Conservation (phyloP, 2,888 invertebrate species). For the Drepanosiphum platanoidis region DNA sequence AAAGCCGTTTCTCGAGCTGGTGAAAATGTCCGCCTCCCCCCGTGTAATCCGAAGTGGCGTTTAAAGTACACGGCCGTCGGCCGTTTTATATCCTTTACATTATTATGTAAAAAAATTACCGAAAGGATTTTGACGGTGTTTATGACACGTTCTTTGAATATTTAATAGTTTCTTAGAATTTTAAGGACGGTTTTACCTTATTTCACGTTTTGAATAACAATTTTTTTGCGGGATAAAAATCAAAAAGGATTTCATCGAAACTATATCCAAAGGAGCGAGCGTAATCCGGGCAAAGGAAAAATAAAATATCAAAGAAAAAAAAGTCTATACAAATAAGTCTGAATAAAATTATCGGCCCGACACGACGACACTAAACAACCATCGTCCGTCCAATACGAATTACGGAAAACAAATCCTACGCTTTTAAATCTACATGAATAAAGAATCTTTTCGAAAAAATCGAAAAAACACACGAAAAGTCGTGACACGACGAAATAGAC, state of each 20-base stretch:
- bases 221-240: neutral
- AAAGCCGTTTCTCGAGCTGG: neutral
- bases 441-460: too few relatives aligned
- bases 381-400: neutral
- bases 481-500: too few relatives aligned
- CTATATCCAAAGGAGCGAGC: neutral
- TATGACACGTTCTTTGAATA: conserved; percentile 53
- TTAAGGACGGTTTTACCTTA: conserved; percentile 5
- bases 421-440: neutral
- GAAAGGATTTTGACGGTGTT: neutral
- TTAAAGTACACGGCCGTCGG: neutral
- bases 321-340: neutral
- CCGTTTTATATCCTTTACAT: neutral
- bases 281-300: neutral
- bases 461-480: too few relatives aligned
- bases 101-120: neutral
- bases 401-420: neutral
- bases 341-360: neutral
- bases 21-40: neutral
- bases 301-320: neutral
- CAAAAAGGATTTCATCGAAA: conserved; percentile 7
- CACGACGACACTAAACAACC: neutral
- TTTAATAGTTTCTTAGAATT: conserved; percentile 23
- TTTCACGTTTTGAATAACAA: conserved; percentile 36
- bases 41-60: neutral